Base-by-base conservation (phyloP, 1,140 invertebrate species). In the Paraescarpia echinospica region DNA sequence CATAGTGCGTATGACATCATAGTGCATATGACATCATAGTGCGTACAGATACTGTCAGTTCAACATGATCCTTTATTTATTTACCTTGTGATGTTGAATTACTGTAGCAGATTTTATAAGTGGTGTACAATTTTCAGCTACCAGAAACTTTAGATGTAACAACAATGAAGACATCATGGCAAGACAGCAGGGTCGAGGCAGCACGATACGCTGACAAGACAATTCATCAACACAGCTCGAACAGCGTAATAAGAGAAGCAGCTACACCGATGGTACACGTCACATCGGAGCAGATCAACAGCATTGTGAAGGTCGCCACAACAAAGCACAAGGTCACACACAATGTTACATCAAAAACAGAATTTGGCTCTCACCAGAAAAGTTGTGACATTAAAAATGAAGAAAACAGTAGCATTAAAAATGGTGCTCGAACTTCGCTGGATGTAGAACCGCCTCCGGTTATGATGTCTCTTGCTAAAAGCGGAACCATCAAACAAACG, bases 121-220 rank as follows among this genome's bases (percentile, higher is more conserved):
- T 5, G 8, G 27, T 92, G 94, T 1, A 77, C 94, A 34, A 93
- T 92, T 91, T 90, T 51, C 33, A 93, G 92, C 34, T n/a, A 92
- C 12, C 92, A 35, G 35, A 59, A 88, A n/a, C 33, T 35, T 41
- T 34, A 48, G 35, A 51, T 91, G n/a, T 91, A 77, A 31, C 89
- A 31, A 33, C 33, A 34, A 48, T 59, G 92, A 89, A 92, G 35
- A 31, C 22, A 5, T 33, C 92, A 9, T 48, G 35, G 35, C 34
- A 88, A 33, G 59, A 33, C n/a, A 33, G 35, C 89, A 92, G 90
- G 34, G 35, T 35, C n/a, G 89, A 41, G 34, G 35, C 12, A 31
- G 35, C 92, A n/a, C 22, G 77, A 33, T 59, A 92, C 34, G 48
- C 35, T n/a, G 51, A 18, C 34, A 91, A 34, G 48, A 77, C 8